Base-by-base conservation (phyloP, 2,797 vertebrate genomes). In the Danio aesculapii region DNA sequence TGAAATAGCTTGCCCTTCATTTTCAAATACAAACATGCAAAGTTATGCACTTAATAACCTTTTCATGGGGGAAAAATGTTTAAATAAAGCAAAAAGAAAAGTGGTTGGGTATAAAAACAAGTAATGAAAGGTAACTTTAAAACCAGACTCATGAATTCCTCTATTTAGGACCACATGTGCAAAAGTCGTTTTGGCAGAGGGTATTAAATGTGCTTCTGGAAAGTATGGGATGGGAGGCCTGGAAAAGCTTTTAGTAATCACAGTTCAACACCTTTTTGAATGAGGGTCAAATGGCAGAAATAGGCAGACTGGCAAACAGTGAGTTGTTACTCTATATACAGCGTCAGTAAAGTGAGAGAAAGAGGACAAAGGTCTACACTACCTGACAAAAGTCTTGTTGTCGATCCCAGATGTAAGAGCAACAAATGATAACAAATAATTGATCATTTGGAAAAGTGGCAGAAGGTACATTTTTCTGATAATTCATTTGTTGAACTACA, bases 1-100 rank as follows among this genome's bases (percentile, higher is more conserved):
- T 79, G 47, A 84, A 82, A 82, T 63, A 64, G 57, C 62, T 53
- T 64, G 77, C 61, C 83, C 61, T 73, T 84, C 62, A 77, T 63
- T 73, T 68, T 50, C 55, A 68, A 81, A 77, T 52, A 62, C 49
- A 73, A 21, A 14, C 12, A 47, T 67, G 71, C 58, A 47, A 63
- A 41, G 13, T 66, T 76, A 70, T 73, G 58, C 59, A 72, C 46
- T 81, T 84, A 71, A 67, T 77, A 77, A 76, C 44, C 59, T 39
- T 67, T 81, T 64, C 1, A 21, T 14, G 17, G 5, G 3, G 49
- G 49, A 59, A 61, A 17, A 44, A 57, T 16, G 6, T 17, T 50
- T 17, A 10, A 53, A n/a, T 11, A 4, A 3, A 62, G 21, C 59
- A 74, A 49, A 53, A 39, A 74, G 41, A 53, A 39, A 30, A 30